Conservation (phyloP, 2,113 vertebrate genomes). For the Antennarius striatus region DNA sequence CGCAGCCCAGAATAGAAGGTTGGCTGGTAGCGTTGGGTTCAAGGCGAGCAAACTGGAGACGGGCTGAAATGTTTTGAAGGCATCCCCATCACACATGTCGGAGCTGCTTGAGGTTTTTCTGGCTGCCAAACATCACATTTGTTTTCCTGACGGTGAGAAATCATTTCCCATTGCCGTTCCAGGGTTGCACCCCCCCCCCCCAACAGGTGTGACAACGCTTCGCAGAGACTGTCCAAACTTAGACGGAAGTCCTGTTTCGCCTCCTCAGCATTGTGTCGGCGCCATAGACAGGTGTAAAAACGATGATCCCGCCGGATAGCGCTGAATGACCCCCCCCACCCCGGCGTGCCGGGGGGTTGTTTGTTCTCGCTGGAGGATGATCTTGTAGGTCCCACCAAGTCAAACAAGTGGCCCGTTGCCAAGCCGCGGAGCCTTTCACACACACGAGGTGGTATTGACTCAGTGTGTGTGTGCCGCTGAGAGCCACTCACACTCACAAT, state of each 20-base stretch:
- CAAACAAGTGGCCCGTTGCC: conserved; percentile 78
- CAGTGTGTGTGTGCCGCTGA: conserved; percentile 49
- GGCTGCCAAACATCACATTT: conserved; percentile 28
- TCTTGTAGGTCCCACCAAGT: conserved; percentile 77
- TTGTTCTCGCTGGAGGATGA: conserved; percentile 76
- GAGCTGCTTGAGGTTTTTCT: background rate
- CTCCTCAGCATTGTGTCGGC: conserved; percentile 15
- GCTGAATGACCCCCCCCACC: conserved; percentile 44
- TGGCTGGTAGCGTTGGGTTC: too few relatives aligned
- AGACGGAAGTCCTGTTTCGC: background rate
- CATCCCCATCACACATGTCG: too few relatives aligned
- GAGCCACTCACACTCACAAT: conserved; percentile 52
- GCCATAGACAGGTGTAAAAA: conserved; percentile 42
- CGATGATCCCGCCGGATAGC: background rate
- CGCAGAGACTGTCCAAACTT: conserved; percentile 12
- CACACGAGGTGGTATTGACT: conserved; percentile 67
- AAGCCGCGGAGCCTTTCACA: conserved; percentile 69
- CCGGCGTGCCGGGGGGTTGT: conserved; percentile 51
- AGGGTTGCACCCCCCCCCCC: conserved; percentile 20
- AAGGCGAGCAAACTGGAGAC: too few relatives aligned
- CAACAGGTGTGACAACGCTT: conserved; percentile 45
- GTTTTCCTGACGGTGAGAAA: conserved; percentile 16
- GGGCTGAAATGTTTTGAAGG: too few relatives aligned
- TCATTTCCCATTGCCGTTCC: conserved; percentile 4
- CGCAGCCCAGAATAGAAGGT: too few relatives aligned